phyloP scores from a whole-genome alignment of 1,140 invertebrate species.

The Pseudobourletiella spinata region DNA sequence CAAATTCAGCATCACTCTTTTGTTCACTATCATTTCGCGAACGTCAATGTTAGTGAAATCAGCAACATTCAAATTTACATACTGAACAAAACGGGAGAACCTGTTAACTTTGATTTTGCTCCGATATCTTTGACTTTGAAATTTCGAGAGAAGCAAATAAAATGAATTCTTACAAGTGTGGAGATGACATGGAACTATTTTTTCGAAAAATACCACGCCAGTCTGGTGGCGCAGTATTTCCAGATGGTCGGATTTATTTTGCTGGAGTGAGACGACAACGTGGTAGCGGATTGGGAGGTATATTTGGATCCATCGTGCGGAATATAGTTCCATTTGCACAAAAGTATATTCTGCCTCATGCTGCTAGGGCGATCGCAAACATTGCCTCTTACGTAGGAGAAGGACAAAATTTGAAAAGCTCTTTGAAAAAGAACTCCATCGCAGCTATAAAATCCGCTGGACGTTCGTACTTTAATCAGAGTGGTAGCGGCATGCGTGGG shows the following conservation, averaged over 20 bases:
- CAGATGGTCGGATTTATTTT: not conserved
- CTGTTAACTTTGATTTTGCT: slow-evolving; percentile 3
- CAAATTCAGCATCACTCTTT: not conserved
- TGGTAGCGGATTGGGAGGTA: not conserved
- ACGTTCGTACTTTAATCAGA: not conserved
- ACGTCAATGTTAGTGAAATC: not conserved
- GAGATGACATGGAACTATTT: not conserved
- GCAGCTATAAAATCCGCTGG: not conserved
- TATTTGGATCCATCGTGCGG: not conserved
- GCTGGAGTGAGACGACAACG: not conserved
- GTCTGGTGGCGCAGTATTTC: not conserved
- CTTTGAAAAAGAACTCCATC: not conserved
- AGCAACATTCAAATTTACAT: slow-evolving; percentile 12
- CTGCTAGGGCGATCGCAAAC: not conserved
- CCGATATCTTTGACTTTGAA: slow-evolving; percentile 8
- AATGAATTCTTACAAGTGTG: not conserved
- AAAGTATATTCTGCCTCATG: slow-evolving; percentile 6
- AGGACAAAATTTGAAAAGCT: not conserved
- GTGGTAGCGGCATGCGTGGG: not conserved
- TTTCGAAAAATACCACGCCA: not conserved
- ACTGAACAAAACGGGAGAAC: slow-evolving; percentile 12
- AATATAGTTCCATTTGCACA: slow-evolving; percentile 1
- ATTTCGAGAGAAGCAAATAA: slow-evolving; percentile 2
- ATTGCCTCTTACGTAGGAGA: not conserved
- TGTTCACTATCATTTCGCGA: not conserved